Conservation (phyloP, 1,140 invertebrate genomes). For the Pomphorhynchus laevis region DNA sequence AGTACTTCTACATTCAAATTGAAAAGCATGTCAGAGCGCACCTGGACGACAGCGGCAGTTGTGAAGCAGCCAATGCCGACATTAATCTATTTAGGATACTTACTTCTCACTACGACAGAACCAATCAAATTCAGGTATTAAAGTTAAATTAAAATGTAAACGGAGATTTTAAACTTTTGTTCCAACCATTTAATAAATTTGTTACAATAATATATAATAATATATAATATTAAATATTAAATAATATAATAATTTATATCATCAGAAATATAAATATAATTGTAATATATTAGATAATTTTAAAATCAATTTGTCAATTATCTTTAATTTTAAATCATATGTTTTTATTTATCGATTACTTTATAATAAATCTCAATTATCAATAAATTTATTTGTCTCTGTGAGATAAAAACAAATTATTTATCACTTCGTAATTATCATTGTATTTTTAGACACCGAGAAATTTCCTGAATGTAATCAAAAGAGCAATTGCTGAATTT, state of each 20-base stretch:
- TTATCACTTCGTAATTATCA: too few relatives aligned
- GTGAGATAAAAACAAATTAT: too few relatives aligned
- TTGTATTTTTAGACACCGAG: slow-evolving; percentile 51
- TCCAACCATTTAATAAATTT: not conserved
- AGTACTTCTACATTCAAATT: slow-evolving; percentile 99
- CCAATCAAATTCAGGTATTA: slow-evolving; percentile 93
- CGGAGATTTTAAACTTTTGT: not conserved
- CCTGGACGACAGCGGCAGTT: slow-evolving; percentile 63
- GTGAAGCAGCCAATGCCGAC: slow-evolving; percentile 40
- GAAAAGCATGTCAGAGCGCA: slow-evolving; percentile 94
- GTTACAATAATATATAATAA: too few relatives aligned
- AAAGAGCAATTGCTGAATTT: slow-evolving; percentile 83
- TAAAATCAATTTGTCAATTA: too few relatives aligned
- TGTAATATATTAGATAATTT: not conserved
- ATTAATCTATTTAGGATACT: slow-evolving; percentile 83
- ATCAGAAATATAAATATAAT: too few relatives aligned
- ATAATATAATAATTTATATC: too few relatives aligned
- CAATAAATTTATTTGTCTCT: too few relatives aligned
- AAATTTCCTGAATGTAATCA: slow-evolving; percentile 70
- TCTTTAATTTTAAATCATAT: too few relatives aligned
- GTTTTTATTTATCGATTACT: too few relatives aligned
- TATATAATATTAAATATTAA: slow-evolving; percentile 3
- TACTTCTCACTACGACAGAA: slow-evolving; percentile 95
- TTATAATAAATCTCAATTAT: too few relatives aligned
- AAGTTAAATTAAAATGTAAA: too few relatives aligned